These are phyloP conservation scores for Argynnis bischoffii DNA, from an alignment of 2,888 invertebrate genomes.

Conservation along the genomic window DNA sequence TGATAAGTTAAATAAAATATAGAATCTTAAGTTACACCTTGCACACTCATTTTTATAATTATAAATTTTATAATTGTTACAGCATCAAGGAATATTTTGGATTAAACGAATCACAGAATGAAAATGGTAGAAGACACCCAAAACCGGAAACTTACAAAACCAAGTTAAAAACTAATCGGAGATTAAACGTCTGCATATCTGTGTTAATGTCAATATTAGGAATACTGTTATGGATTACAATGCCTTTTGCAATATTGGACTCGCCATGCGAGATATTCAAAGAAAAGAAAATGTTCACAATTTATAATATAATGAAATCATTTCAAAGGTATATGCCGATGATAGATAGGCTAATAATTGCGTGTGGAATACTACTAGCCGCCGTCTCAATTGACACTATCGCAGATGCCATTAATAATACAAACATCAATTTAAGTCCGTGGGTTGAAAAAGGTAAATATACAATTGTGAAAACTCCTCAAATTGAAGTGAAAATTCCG, in stretches of 20 bases:
- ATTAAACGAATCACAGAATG: background rate
- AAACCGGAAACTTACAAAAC: conserved; percentile 38
- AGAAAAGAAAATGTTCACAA: conserved; percentile 32
- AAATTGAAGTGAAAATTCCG: background rate
- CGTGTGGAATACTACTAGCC: conserved; percentile 47
- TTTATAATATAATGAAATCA: conserved; percentile 43
- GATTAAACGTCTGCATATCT: conserved; percentile 52
- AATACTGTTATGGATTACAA: conserved; percentile 50
- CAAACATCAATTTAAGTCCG: conserved; percentile 52
- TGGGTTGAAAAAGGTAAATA: conserved; percentile 57
- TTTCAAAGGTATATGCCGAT: conserved; percentile 46
- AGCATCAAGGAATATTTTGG: conserved; percentile 21
- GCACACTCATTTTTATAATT: background rate
- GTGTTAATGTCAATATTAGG: conserved; percentile 52
- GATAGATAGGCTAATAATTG: conserved; percentile 51
- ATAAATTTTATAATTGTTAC: background rate
- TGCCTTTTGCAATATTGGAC: conserved; percentile 52
- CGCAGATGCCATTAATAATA: conserved; percentile 52
- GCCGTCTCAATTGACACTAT: conserved; percentile 46
- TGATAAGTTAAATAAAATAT: no score
- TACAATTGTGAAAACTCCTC: conserved; percentile 12
- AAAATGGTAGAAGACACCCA: background rate
- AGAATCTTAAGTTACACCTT: no score
- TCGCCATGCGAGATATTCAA: conserved; percentile 51
- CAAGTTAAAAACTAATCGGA: conserved; percentile 44